phyloP scores from a whole-genome alignment of 1,140 invertebrate species.

The Pollicipes pollicipes region DNA sequence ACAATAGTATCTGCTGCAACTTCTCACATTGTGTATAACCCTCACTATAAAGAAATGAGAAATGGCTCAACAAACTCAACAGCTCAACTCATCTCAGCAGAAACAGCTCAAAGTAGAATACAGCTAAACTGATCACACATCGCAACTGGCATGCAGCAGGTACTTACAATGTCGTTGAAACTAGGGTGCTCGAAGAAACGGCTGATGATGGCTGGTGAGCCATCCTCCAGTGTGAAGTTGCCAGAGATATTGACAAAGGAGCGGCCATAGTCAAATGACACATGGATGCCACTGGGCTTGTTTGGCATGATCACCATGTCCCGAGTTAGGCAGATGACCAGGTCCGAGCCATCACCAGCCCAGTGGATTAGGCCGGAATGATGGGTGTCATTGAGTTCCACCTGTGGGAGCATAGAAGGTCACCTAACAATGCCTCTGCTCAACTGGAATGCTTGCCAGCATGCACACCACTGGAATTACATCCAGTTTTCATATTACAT shows the following conservation, averaged over 20 bases:
- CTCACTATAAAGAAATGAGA: too few species aligned
- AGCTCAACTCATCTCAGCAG: too few species aligned
- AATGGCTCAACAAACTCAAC: too few species aligned
- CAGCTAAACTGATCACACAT: too few species aligned
- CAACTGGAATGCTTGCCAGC: too few species aligned
- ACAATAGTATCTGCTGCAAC: too few species aligned
- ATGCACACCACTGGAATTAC: too few species aligned
- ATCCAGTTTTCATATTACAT: too few species aligned
- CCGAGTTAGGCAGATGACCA: conserved; percentile 65
- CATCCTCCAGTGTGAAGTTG: conserved; percentile 37
- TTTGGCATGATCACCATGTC: conserved; percentile 30
- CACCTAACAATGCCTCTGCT: too few species aligned
- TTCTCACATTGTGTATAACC: too few species aligned
- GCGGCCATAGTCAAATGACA: conserved; percentile 70
- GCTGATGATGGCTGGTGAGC: conserved; percentile 41
- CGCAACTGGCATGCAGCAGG: too few species aligned
- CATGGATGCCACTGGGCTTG: conserved; percentile 50
- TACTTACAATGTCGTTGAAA: not conserved
- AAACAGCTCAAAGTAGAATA: too few species aligned
- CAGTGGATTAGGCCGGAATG: conserved; percentile 75
- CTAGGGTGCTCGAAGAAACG: conserved; percentile 69
- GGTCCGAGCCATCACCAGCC: conserved; percentile 65
- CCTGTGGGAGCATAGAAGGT: conserved; percentile 25
- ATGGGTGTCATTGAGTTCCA: conserved; percentile 55
- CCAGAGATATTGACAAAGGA: conserved; percentile 55